Evolutionary conservation across 2,888 invertebrate species (phyloP), one percentile per base, ranked within the genome.

Genomic region (Temnothorax ravouxi): DNA sequence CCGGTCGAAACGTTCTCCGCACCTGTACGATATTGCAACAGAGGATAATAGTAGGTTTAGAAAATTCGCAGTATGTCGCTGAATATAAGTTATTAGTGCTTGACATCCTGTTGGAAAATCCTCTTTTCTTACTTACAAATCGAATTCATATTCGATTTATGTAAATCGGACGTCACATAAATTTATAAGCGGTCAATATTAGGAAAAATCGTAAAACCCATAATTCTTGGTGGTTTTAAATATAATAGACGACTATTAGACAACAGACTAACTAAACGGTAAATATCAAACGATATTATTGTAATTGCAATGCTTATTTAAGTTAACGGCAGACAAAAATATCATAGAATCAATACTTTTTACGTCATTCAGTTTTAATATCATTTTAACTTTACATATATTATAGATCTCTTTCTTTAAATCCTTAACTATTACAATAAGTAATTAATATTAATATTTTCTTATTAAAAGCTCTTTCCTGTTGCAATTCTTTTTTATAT

Each of bases 31-130:
- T 85, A 75, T 86, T 87, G 86, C 86, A 82, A 87, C 76, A 85
- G 86, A 61, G 74, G 62, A 59, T 87, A 88, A 88, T 89, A 80
- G 82, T 80, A 88, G 74, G 85, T 85, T 77, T 90, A 76, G 44
- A 66, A 75, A 66, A 75, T 59, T 79, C 61, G 66, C 52, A 62
- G 76, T 79, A 66, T 59, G 80, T 77, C 84, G 76, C 80, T 66
- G 74, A 83, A 88, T 85, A 84, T 81, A 83, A 87, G 83, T 88
- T 84, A 86, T 62, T 71, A 54, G 54, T 15, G 50, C 15, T 11
- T 61, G 50, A 47, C 62, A 82, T 83, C 75, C 75, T 47, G 83
- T 75, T 77, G 79, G 86, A 87, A 88, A 82, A 88, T 86, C 84
- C 62, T 64, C 80, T 81, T 25, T 59, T 69, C 64, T 56, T 34